Evolutionary conservation across 1,140 invertebrate genomes (phyloP), one percentile per base, ranked within the genome.

Genomic region (Idris sp.): DNA sequence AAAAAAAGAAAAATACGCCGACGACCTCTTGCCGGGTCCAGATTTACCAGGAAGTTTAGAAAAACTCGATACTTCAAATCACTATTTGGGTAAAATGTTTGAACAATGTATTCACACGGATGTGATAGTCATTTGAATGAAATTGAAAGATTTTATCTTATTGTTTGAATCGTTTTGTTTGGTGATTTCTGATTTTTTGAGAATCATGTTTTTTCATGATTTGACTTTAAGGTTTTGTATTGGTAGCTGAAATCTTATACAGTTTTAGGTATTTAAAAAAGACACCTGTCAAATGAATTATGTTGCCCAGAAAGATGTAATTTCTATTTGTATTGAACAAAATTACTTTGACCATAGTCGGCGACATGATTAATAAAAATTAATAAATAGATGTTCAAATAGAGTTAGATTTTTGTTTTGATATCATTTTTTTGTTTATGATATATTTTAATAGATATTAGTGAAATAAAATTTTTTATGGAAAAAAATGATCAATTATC

Each of bases 21-120:
- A 25, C 62, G 49, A 62, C 54, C 54, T 59, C 54, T 75, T 16
- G 51, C 41, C 43, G 33, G 30, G 15, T 41, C 43, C 26, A 49
- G 41, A 33, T 61, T 74, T 64, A 74, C 72, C 31, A 61, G 64
- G 72, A 68, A 74, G 26, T 67, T n/a, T 14, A 51, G 46, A 19
- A 48, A n/a, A 59, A 73, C 25, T 30, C 59, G 38, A 65, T 65
- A 68, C 33, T 28, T 41, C 38, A 2, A 33, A 40, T 59, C 25
- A 65, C 73, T 76, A 71, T 65, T 71, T 71, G 41, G 35, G 46
- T 22, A 22, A 65, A 43, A 30, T 26, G 46, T 25, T 30, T 11
- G 8, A 10, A 35, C 43, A 15, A 72, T 26, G 35, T 33, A 71
- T 54, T 61, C 33, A 61, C 48, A 51, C 31, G n/a, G n/a, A n/a